Evolutionary conservation across 2,113 vertebrate genomes (phyloP), one percentile per base, ranked within the genome.

Genomic region (Megaleporinus macrocephalus): DNA sequence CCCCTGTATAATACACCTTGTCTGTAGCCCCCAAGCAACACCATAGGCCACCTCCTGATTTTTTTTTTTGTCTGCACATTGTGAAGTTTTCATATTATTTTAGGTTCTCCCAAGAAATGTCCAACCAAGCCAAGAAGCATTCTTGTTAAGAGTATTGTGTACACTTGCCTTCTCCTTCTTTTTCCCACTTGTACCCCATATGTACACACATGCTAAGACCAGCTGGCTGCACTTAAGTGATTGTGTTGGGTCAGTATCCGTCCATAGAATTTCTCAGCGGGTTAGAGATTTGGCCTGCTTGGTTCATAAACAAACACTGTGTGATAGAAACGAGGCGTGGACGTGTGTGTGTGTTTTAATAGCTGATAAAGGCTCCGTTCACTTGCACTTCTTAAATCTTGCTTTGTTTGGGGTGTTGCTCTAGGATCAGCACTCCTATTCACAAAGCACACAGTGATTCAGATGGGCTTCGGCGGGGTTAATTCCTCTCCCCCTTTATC

Each of bases 181-280:
- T 69, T 47, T 20, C 16, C 27, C 27, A n/a, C 57, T 62, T 65
- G 27, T 47, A 30, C 13, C 61, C 20, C 57, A 41, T n/a, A 79
- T 61, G 47, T 14, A 30, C 27, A 86, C 83, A 82, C 65, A 86
- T 85, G 83, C 86, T 44, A 86, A 82, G 76, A 26, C 79, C 68
- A 87, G 79, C 72, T 76, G 61, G 66, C 62, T 82, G 73, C 53
- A 89, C 78, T 84, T 78, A 83, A 59, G 61, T 63, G 79, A 73
- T 70, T 80, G 62, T 49, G 30, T 79, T 76, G 70, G 66, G 71
- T 78, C 73, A 73, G 79, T 79, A 86, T 86, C 82, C 82, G 79
- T 76, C 74, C 62, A 81, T 83, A 80, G 68, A 83, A 75, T 83
- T 77, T 41, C 44, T 79, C 22, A 57, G 33, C 22, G 20, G 53